These are phyloP conservation scores for Coelopa pilipes DNA, from an alignment of 2,888 invertebrate species.

Conservation along the genomic window DNA sequence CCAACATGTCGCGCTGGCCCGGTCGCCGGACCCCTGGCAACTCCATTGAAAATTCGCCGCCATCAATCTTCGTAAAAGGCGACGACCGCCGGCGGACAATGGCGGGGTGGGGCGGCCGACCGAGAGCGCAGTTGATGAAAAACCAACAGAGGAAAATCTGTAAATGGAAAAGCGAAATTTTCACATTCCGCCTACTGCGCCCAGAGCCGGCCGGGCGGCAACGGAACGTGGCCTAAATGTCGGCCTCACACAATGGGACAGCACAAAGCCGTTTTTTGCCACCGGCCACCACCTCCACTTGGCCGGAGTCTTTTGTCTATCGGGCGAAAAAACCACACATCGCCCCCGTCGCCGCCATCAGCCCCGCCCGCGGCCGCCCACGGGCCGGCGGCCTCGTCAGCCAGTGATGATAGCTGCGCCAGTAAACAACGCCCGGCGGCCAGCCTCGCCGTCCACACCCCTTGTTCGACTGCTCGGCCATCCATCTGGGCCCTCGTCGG, in stretches of 20 bases:
- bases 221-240: conserved; percentile 5
- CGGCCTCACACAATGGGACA: conserved; percentile 2
- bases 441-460: not conserved
- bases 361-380: not conserved
- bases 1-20: not conserved
- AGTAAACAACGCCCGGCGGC: not conserved
- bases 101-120: not conserved
- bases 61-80: conserved; percentile 23
- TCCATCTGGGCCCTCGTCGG: too few relatives aligned
- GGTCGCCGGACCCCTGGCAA: conserved; percentile 10
- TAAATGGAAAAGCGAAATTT: conserved; percentile 24
- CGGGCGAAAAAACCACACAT: too few relatives aligned
- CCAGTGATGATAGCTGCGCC: not conserved
- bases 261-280: conserved; percentile 5
- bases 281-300: not conserved
- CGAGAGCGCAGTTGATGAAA: conserved; percentile 17
- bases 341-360: not conserved
- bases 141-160: conserved; percentile 16
- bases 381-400: not conserved
- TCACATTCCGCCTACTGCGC: not conserved
- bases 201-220: not conserved
- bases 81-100: not conserved
- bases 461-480: too few relatives aligned
- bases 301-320: too few relatives aligned
- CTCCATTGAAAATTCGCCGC: conserved; percentile 30